These are phyloP conservation scores for Sitobion miscanthi DNA, from an alignment of 1,140 invertebrate species.

Conservation along the genomic window DNA sequence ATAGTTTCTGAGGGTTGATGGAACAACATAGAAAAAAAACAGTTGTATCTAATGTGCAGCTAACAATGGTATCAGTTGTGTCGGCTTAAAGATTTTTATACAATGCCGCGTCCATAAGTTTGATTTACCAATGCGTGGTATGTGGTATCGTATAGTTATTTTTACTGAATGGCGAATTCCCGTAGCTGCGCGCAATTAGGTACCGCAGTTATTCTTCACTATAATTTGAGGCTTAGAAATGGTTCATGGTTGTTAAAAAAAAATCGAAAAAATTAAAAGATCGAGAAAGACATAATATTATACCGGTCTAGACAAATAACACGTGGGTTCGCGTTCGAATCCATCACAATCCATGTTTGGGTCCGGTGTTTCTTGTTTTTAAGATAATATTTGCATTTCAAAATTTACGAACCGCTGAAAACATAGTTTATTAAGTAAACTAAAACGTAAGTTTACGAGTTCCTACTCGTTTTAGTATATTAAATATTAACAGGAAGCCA, in stretches of 20 bases:
- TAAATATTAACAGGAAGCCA: not conserved
- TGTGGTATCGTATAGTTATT: not conserved
- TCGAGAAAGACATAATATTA: not conserved
- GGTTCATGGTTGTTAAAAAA: not conserved
- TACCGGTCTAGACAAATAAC: not conserved
- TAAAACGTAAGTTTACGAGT: no score
- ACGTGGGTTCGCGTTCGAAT: not conserved
- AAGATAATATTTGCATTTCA: not conserved
- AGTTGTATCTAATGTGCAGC: not conserved
- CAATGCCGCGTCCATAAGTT: not conserved
- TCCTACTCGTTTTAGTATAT: not conserved
- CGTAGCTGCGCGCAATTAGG: no score
- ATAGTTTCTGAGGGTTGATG: not conserved
- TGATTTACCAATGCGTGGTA: not conserved
- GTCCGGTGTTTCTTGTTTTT: no score
- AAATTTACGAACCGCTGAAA: not conserved
- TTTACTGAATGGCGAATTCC: not conserved
- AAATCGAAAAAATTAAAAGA: not conserved
- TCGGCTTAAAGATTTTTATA: not conserved
- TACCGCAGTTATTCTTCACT: not conserved
- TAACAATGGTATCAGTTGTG: not conserved
- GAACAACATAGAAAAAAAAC: not conserved
- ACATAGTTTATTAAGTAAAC: not conserved
- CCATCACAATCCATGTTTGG: not conserved
- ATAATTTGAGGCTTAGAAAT: not conserved